These are phyloP conservation scores for Nibea coibor DNA, from an alignment of 2,113 vertebrate species.

Conservation along the genomic window DNA sequence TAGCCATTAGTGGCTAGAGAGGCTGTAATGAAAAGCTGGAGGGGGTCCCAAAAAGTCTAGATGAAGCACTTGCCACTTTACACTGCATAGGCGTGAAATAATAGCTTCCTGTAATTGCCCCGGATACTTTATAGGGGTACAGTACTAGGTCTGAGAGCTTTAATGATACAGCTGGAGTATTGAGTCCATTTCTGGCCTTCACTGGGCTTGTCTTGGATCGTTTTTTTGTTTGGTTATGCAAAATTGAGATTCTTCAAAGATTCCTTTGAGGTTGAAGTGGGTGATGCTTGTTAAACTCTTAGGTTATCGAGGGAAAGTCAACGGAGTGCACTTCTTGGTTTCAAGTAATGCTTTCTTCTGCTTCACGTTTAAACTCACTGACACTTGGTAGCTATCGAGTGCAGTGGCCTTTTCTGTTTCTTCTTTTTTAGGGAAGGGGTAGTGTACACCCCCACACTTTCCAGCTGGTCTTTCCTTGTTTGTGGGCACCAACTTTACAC, in stretches of 20 bases:
- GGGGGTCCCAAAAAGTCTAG: conserved; percentile 68
- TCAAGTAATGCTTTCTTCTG: not conserved
- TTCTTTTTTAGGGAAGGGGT: not conserved
- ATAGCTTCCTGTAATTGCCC: conserved; percentile 69
- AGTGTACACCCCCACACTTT: not conserved
- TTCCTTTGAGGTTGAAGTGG: conserved; percentile 27
- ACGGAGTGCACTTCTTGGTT: conserved; percentile 8
- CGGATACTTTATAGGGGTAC: conserved; percentile 56
- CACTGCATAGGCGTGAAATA: conserved; percentile 69
- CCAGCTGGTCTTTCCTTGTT: not conserved
- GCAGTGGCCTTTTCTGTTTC: not conserved
- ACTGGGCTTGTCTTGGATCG: conserved; percentile 36
- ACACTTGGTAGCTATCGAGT: not conserved
- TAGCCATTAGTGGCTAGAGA: conserved; percentile 66
- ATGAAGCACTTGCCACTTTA: conserved; percentile 68
- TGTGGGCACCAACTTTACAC: too few relatives aligned
- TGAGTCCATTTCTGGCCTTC: conserved; percentile 38
- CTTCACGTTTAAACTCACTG: not conserved
- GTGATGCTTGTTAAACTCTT: conserved; percentile 38
- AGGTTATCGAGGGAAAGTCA: conserved; percentile 13
- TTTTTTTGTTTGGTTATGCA: conserved; percentile 36
- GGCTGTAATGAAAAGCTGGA: conserved; percentile 72
- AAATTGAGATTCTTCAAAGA: conserved; percentile 20
- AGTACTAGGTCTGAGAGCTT: conserved; percentile 51
- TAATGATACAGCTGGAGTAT: conserved; percentile 57